A percentile compares a stretch with the other conserved stretches of the same genome.
These are phyloP conservation scores for Meta bourneti DNA, from an alignment of 2,888 invertebrate genomes.

Conservation along the genomic window DNA sequence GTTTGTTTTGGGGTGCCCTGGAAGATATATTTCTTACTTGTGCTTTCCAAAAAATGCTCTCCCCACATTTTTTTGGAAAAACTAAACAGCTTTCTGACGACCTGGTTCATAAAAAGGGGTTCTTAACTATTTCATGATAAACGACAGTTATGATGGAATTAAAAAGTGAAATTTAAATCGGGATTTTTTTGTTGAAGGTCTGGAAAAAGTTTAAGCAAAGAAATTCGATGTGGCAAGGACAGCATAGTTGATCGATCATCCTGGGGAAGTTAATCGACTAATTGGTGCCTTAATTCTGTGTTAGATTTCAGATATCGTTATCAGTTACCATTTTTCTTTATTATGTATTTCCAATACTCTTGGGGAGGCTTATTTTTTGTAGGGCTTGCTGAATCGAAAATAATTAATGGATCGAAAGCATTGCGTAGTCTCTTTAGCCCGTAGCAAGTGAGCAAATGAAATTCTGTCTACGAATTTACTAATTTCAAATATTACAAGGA, in stretches of 20 bases:
- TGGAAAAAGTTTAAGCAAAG: too few relatives aligned
- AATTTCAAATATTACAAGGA: too few relatives aligned
- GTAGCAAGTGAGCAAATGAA: too few relatives aligned
- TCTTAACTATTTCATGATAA: neutral
- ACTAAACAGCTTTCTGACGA: neutral
- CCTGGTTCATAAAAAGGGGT: neutral
- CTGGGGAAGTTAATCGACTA: conserved; percentile 12
- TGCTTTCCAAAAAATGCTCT: neutral
- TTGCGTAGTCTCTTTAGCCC: neutral
- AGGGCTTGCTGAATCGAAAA: neutral
- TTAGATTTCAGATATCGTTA: conserved; percentile 15
- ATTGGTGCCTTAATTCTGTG: conserved; percentile 14
- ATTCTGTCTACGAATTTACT: too few relatives aligned
- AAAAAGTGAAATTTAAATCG: neutral
- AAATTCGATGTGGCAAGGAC: neutral
- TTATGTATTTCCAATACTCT: neutral
- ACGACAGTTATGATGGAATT: neutral
- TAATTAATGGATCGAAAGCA: neutral
- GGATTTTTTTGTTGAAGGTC: neutral
- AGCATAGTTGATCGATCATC: conserved; percentile 7
- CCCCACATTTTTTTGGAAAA: neutral
- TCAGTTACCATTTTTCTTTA: neutral
- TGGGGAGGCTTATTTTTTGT: neutral
- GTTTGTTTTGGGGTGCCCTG: neutral
- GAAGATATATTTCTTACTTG: neutral